Conservation (phyloP, 2,113 vertebrate species). For the Catharus minimus region DNA sequence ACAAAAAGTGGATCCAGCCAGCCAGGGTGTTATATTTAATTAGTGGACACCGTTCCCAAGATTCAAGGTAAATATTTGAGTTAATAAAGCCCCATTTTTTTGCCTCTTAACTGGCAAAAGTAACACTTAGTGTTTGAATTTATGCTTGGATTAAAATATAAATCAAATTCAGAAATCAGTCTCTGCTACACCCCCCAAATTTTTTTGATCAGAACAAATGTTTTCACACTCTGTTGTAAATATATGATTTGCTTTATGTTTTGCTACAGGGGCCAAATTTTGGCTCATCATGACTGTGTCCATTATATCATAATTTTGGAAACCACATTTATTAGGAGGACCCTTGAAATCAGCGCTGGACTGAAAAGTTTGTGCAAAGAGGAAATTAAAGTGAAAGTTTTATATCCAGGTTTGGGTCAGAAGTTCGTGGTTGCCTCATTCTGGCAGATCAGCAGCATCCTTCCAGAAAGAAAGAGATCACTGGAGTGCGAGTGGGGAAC, state of each 20-base stretch:
- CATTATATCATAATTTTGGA: neutral
- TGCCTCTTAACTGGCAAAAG: neutral
- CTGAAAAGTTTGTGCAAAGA: neutral
- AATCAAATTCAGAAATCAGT: neutral
- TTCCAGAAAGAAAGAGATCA: neutral
- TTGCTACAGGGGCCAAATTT: neutral
- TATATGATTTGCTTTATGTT: neutral
- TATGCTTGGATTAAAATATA: neutral
- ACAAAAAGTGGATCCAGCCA: neutral
- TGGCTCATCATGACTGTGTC: neutral
- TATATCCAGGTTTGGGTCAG: neutral
- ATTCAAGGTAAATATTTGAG: neutral
- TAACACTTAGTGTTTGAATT: neutral
- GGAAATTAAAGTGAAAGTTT: neutral
- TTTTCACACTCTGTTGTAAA: neutral
- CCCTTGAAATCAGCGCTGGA: neutral
- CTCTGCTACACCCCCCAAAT: neutral
- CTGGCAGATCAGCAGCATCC: neutral
- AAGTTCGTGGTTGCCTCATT: neutral
- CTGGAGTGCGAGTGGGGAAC: neutral
- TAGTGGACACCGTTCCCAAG: neutral
- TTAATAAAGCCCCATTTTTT: neutral
- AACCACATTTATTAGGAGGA: neutral
- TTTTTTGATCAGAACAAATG: neutral
- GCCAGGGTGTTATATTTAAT: neutral